phyloP scores from a whole-genome alignment of 2,113 vertebrate genomes.

The Cyprinus carpio region DNA sequence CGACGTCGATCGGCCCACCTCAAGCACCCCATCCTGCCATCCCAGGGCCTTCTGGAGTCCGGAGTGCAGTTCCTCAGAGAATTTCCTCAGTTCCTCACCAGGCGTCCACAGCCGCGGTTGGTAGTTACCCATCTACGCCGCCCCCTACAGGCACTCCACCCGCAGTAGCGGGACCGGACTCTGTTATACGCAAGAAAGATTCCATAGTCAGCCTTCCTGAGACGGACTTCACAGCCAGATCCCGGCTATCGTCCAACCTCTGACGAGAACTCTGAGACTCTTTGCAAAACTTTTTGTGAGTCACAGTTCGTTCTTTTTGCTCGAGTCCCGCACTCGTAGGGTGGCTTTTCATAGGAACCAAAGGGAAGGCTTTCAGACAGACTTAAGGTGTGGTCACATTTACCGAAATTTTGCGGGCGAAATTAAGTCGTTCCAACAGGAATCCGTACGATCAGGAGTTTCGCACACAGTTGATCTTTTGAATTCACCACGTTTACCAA shows the following conservation, averaged over 20 bases:
- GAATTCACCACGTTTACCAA: not conserved
- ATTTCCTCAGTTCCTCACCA: slow-evolving; percentile 71
- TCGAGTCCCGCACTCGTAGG: not conserved
- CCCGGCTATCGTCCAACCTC: slow-evolving; percentile 95
- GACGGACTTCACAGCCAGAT: slow-evolving; percentile 84
- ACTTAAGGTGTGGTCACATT: slow-evolving; percentile 11
- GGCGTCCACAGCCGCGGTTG: slow-evolving; percentile 56
- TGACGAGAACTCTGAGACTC: slow-evolving; percentile 77
- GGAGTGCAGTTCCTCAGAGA: slow-evolving; percentile 73
- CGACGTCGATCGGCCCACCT: slow-evolving; percentile 77
- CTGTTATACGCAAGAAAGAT: slow-evolving; percentile 80
- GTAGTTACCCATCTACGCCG: slow-evolving; percentile 66
- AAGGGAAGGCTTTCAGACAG: not conserved
- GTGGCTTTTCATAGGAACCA: slow-evolving; percentile 9
- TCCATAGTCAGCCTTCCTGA: slow-evolving; percentile 84
- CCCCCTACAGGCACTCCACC: slow-evolving; percentile 63
- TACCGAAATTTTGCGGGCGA: not conserved
- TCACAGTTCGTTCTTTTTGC: slow-evolving; percentile 1
- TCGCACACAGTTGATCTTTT: not conserved
- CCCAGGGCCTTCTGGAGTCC: slow-evolving; percentile 71
- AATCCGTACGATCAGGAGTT: no score
- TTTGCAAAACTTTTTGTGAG: slow-evolving; percentile 32
- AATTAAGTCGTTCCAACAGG: no score
- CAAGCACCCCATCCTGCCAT: slow-evolving; percentile 66
- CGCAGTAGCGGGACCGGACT: slow-evolving; percentile 75